These are phyloP conservation scores for Anastrepha obliqua DNA, from an alignment of 1,140 invertebrate genomes.

Conservation along the genomic window DNA sequence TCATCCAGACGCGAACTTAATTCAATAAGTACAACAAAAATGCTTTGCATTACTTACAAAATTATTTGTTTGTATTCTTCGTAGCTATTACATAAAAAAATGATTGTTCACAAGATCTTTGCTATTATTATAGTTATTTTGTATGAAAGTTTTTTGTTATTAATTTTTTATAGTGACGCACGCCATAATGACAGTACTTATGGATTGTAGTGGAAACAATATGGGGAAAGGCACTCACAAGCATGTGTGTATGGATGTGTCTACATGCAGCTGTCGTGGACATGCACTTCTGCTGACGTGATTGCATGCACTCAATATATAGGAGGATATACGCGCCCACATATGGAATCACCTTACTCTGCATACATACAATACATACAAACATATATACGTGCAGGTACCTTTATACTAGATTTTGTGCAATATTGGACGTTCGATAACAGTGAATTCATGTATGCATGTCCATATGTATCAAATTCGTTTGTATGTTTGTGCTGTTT, in stretches of 20 bases:
- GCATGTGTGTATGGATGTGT: no score
- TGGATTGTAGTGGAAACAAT: neutral
- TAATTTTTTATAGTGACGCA: neutral
- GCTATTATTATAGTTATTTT: conserved; percentile 33
- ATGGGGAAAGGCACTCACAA: no score
- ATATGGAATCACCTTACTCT: neutral
- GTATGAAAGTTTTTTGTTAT: neutral
- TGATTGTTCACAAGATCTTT: conserved; percentile 29
- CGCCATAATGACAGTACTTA: conserved; percentile 25
- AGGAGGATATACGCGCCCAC: no score
- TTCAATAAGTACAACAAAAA: neutral
- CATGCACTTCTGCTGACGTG: conserved; percentile 20
- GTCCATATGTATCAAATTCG: neutral
- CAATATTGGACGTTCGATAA: neutral
- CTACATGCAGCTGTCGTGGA: conserved; percentile 27
- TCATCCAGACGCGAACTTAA: neutral
- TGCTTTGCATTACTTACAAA: neutral
- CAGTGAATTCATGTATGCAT: neutral
- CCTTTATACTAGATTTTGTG: neutral
- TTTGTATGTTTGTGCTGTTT: neutral
- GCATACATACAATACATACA: neutral
- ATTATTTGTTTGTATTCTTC: neutral
- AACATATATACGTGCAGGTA: neutral
- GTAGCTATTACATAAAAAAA: neutral
- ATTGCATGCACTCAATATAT: neutral